Evolutionary conservation across 1,140 invertebrate genomes (phyloP).

Genomic region (Cydia strobilella): DNA sequence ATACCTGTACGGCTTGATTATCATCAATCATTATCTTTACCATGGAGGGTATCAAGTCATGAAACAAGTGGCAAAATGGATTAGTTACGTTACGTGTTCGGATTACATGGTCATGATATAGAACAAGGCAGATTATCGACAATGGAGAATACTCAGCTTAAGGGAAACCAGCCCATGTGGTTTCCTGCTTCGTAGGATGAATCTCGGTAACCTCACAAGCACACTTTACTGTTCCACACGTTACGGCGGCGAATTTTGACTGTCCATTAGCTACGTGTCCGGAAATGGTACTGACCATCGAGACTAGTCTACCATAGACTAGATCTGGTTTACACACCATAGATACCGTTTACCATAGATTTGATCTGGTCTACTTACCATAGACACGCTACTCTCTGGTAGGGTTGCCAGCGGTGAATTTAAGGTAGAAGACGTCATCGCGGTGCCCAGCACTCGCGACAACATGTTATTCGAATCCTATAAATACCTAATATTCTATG

Average conservation of each 20-base stretch:
- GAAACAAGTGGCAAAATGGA: too few species aligned
- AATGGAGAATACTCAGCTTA: not conserved
- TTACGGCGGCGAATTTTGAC: not conserved
- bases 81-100: not conserved
- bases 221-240: not conserved
- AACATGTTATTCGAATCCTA: too few species aligned
- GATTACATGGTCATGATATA: too few species aligned
- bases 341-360: not conserved
- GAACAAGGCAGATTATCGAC: too few species aligned
- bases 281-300: not conserved
- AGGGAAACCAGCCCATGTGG: slow-evolving; percentile 1
- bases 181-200: not conserved
- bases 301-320: not conserved
- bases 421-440: slow-evolving; percentile 1
- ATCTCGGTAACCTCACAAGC: not conserved
- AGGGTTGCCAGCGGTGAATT: slow-evolving; percentile 9
- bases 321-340: not conserved
- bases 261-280: not conserved
- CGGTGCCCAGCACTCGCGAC: not conserved
- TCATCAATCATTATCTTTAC: too few species aligned
- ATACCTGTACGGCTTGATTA: too few species aligned
- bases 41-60: too few species aligned
- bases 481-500: too few species aligned
- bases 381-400: not conserved
- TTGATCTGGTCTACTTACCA: not conserved